Conservation (phyloP, 2,888 invertebrate genomes). For the Campoplex capitator region DNA sequence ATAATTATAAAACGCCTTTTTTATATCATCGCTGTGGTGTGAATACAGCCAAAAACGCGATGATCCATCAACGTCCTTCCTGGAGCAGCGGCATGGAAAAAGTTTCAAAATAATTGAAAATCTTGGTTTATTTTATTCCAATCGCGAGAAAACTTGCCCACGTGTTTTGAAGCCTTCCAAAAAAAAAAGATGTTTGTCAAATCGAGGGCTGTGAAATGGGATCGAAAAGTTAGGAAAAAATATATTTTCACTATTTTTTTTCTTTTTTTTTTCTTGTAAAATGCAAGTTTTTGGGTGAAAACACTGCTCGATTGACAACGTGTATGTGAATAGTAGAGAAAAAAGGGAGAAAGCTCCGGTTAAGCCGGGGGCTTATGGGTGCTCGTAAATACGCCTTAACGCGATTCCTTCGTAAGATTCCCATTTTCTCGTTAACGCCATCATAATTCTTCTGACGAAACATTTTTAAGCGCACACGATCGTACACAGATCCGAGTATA, state of each 20-base stretch:
- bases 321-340: not conserved
- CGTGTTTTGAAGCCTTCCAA: not conserved
- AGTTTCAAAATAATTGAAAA: constrained; percentile 35
- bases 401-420: constrained; percentile 32
- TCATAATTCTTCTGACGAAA: constrained; percentile 47
- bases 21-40: not conserved
- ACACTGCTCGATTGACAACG: not conserved
- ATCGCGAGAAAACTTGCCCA: not conserved
- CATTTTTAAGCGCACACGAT: constrained; percentile 28
- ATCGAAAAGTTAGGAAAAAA: not conserved
- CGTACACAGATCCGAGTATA: not conserved
- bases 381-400: constrained; percentile 63
- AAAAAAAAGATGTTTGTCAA: not conserved
- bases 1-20: not conserved
- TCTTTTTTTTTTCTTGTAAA: not conserved
- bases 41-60: constrained; percentile 59
- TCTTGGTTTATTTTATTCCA: not conserved
- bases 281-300: not conserved
- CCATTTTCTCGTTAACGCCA: constrained; percentile 56
- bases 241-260: not conserved
- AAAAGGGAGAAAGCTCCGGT: not conserved
- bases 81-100: constrained; percentile 21
- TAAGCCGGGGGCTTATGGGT: constrained; percentile 40
- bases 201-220: not conserved
- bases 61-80: constrained; percentile 77